Conservation (phyloP, 2,797 vertebrate genomes). For the Potorous gilbertii region DNA sequence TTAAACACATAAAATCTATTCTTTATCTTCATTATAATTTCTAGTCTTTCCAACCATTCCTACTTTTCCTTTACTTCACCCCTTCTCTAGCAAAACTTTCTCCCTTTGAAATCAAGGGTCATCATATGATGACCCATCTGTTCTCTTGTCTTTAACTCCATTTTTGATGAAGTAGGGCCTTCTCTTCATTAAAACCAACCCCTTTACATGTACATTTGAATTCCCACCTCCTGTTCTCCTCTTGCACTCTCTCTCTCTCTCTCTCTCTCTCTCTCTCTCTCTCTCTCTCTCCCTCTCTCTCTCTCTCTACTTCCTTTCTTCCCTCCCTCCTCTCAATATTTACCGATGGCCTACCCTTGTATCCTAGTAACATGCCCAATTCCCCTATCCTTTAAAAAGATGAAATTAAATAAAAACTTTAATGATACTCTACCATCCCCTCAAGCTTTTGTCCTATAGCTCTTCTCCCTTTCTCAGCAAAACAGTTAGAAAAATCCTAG, state of each 20-base stretch:
- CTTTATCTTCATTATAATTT: background rate
- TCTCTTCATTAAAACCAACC: background rate
- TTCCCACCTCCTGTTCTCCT: background rate
- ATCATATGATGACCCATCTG: too few species aligned
- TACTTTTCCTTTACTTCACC: background rate
- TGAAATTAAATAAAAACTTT: background rate
- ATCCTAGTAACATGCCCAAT: background rate
- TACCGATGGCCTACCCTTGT: too few species aligned
- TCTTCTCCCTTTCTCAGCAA: background rate
- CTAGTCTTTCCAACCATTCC: background rate
- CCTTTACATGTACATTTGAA: background rate
- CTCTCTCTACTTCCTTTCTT: too few species aligned
- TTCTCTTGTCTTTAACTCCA: background rate
- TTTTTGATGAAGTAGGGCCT: background rate
- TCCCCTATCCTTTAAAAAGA: background rate
- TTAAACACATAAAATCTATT: background rate
- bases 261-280: too few species aligned
- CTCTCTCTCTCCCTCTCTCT: too few species aligned
- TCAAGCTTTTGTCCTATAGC: background rate
- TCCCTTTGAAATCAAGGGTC: background rate
- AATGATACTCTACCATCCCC: background rate
- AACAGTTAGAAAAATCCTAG: too few species aligned
- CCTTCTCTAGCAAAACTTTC: background rate
- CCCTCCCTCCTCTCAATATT: background rate
- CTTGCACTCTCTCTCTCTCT: accelerated